Base-by-base conservation (phyloP, 2,888 invertebrate species). In the Pseudanteris insignis region DNA sequence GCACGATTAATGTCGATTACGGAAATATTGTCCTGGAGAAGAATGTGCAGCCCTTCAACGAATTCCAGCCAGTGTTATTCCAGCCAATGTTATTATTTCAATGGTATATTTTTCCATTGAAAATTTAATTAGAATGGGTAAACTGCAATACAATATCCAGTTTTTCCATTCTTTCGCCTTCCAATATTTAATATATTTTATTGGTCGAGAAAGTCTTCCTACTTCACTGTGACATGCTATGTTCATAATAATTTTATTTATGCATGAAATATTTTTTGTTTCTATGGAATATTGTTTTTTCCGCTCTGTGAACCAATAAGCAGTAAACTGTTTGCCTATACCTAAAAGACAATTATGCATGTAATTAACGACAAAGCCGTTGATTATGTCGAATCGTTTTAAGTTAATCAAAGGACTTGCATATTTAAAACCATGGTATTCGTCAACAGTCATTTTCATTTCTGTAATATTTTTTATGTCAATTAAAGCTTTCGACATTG, bases 71-170 rank as follows among this genome's bases (percentile, higher is more conserved):
- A 18, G 6, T 18, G 18, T 6, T 3, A 18, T 4, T 4, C n/a
- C n/a, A n/a, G n/a, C n/a, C n/a, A n/a, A n/a, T n/a, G n/a, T n/a
- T n/a, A n/a, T n/a, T n/a, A n/a, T n/a, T n/a, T n/a, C n/a, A n/a
- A n/a, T n/a, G n/a, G n/a, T 6, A 18, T 18, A 18, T 18, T 18
- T 18, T 18, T 18, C 33, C 7, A 29, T 13, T 7, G 43, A 46
- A 47, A 30, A 28, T 10, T 26, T 14, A 12, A 3, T 2, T 10
- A 40, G 24, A 12, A 60, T 36, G n/a, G 53, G 53, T 15, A 29
- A 2, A 13, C 59, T 59, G 14, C 34, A 46, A 26, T 34, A 41
- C 2, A 53, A 30, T 2, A 48, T 13, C 40, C 41, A 60, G 38
- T 46, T 46, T 7, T 46, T 37, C 18, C 21, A 47, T 30, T 47